Base-by-base conservation (phyloP, 2,888 invertebrate species). In the Frankliniella fusca region DNA sequence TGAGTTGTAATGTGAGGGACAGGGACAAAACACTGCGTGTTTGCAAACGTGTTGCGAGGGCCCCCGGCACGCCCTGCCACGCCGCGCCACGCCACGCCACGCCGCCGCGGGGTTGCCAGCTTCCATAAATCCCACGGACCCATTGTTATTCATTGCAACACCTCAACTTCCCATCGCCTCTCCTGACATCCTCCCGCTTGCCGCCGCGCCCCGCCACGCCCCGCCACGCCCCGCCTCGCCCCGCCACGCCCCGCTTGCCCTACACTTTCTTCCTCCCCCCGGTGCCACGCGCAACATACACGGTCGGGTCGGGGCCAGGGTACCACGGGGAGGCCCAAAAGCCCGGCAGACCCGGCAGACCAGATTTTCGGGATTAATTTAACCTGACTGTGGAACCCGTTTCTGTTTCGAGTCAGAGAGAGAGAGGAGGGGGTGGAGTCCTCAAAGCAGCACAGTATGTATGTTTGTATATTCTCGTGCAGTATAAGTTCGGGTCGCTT, bases 71-170 rank as follows among this genome's bases (percentile, higher is more conserved):
- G 7, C 61, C 61, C 61, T 18, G 54, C 54, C 18, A 3, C 18
- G 54, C 54, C 54, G 8, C 54, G 54, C 54, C 54, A 15, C 54
- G 54, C 54, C 12, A 54, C 54, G 54, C 54, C 54, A 18, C 54
- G 15, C 54, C 54, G 61, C 61, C 61, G 20, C 23, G 23, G n/a
- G 70, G 70, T 27, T 27, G 27, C 27, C 70, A 23, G 70, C 70
- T 27, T 76, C 70, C 70, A 76, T 76, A 76, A 76, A 76, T 76
- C 70, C 70, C 23, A 76, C 61, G 61, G 27, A 76, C 61, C 23
- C 70, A 76, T 76, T 76, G 70, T 76, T 76, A 76, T 76, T 76
- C 70, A 76, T 76, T 76, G 70, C 70, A 76, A 76, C 70, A 76
- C 70, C 70, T 76, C 70, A 76, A 76, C 70, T 76, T 76, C 23